These are phyloP conservation scores for Sebastes kiyomatsui DNA, from an alignment of 2,797 vertebrate genomes.

Conservation along the genomic window DNA sequence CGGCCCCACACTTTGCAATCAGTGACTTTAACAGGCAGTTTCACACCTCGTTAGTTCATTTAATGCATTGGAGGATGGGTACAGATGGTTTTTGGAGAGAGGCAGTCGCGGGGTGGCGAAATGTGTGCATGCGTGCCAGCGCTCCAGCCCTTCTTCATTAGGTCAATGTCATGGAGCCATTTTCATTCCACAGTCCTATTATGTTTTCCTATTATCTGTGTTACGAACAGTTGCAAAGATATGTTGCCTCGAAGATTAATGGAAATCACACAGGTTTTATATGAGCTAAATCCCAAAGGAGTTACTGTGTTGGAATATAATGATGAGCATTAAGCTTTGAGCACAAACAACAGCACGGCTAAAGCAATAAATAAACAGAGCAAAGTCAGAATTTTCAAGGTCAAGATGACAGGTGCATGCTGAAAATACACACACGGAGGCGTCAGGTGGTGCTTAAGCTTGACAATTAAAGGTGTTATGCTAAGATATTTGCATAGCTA, in stretches of 20 bases:
- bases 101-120: neutral
- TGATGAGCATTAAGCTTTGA: neutral
- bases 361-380: neutral
- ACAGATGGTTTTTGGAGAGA: constrained; percentile 45
- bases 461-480: neutral
- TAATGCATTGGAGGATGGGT: constrained; percentile 61
- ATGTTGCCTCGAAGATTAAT: neutral
- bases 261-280: neutral
- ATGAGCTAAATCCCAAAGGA: neutral
- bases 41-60: constrained; percentile 69
- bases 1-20: constrained; percentile 52
- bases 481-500: neutral
- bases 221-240: neutral
- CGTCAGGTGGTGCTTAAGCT: neutral
- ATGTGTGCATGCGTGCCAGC: neutral
- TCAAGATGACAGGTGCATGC: neutral
- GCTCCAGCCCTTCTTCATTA: neutral
- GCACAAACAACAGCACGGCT: neutral
- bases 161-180: constrained; percentile 25
- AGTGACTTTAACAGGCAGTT: constrained; percentile 64
- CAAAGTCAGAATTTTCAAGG: constrained; percentile 11
- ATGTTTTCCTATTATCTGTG: neutral
- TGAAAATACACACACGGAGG: neutral
- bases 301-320: neutral
- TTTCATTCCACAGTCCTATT: neutral